Base-by-base conservation (phyloP, 2,888 invertebrate species). In the Pycnomerus fuliginosus region DNA sequence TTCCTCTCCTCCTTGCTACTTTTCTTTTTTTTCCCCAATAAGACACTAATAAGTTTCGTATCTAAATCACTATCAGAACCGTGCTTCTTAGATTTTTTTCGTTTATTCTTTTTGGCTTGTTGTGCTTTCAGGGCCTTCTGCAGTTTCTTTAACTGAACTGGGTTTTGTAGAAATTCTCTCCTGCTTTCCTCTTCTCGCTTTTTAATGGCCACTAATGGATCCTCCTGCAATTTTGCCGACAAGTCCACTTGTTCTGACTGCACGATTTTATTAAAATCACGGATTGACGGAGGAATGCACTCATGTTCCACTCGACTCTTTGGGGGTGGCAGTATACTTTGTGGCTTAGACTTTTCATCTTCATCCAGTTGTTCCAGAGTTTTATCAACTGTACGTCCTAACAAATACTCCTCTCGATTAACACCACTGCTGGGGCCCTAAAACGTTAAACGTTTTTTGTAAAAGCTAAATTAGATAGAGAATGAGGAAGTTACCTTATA, bases 101-200 rank as follows among this genome's bases (percentile, higher is more conserved):
- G n/a, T 62, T 75, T 79, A 56, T 71, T 77, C 55, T 67, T 73
- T 58, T 80, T 79, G 27, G 60, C 64, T 50, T 75, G 70, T 62
- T 77, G 77, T 31, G 75, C 76, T 61, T 82, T 77, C 48, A 94
- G 80, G 61, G 92, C 76, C 64, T 90, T 83, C 58, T 92, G 84
- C 1, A 97, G 74, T 62, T 87, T 85, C 54, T 91, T 92, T 55
- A 97, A 74, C 70, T 91, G 91, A 0, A 96, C 81, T 1, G 96
- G 96, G 76, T 97, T 97, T 60, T 92, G 89, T 2, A 97, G 70
- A 20, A 97, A 75, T 44, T 90, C 86, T 44, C 85, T 83, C 24
- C 89, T 76, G 0, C 89, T 87, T 64, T 96, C 94, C 66, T 93
- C 84, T 73, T 96, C 95, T 39, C 88, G 82, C 64, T 92, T 89